Percentiles rank a stretch among this genome's conserved stretches.
These are phyloP conservation scores for Erinaceus europaeus DNA, from an alignment of 2,113 vertebrate species.

Conservation along the genomic window DNA sequence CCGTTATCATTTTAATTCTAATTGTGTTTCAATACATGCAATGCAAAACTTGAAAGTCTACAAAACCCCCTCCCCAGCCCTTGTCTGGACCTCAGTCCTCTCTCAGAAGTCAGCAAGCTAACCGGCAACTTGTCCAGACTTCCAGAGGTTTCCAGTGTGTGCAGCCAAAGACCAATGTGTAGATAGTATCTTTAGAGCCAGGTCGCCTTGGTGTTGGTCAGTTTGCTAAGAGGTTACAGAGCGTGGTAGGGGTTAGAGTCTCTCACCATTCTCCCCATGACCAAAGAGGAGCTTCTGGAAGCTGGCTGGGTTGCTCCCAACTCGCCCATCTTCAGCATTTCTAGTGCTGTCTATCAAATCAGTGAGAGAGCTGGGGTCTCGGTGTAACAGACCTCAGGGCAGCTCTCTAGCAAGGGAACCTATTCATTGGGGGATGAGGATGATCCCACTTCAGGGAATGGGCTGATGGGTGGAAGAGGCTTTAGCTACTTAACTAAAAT, in stretches of 20 bases:
- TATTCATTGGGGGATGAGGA: accelerated
- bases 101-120: neutral
- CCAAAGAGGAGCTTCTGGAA: neutral
- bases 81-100: neutral
- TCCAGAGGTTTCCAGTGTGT: neutral
- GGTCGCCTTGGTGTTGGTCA: neutral
- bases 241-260: neutral
- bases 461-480: neutral
- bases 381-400: neutral
- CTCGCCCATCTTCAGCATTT: neutral
- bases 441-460: neutral
- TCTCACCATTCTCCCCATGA: neutral
- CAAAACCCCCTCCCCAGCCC: neutral
- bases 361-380: neutral
- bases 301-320: neutral
- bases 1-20: neutral
- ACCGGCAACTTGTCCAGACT: neutral
- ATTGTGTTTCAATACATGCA: neutral
- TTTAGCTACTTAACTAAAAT: too few species aligned
- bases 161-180: neutral
- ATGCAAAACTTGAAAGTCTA: neutral
- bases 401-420: neutral
- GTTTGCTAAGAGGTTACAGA: neutral
- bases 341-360: neutral
- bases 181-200: neutral